phyloP scores from a whole-genome alignment of 2,888 invertebrate species.

The Gymnoscelis rufifasciata region DNA sequence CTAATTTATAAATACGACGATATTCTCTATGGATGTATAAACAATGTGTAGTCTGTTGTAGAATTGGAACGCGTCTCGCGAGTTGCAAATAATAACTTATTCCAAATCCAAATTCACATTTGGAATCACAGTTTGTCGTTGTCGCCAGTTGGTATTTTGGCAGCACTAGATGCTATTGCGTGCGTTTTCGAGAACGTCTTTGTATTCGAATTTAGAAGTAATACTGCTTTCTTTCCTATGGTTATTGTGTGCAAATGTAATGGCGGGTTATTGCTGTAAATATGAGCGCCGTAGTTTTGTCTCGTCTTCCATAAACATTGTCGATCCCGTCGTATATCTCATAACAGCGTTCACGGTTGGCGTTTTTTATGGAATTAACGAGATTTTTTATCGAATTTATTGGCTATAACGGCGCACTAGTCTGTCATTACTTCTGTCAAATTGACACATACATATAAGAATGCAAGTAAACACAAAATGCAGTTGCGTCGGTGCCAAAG shows the following conservation, averaged over 20 bases:
- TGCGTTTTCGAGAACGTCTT: constrained; percentile 66
- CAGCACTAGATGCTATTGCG: constrained; percentile 66
- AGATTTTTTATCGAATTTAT: constrained; percentile 26
- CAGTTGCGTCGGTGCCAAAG: constrained; percentile 39
- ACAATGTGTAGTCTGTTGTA: constrained; percentile 40
- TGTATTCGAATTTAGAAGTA: constrained; percentile 73
- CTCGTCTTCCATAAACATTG: constrained; percentile 27
- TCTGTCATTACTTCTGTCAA: constrained; percentile 16
- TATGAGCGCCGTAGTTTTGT: constrained; percentile 44
- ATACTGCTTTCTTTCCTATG: constrained; percentile 66
- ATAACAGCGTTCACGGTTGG: constrained; percentile 34
- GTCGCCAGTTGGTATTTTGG: constrained; percentile 58
- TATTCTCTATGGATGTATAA: constrained; percentile 49
- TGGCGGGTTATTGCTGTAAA: constrained; percentile 64
- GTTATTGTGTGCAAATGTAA: constrained; percentile 75
- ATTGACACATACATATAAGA: constrained; percentile 41
- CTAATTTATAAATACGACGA: constrained; percentile 69
- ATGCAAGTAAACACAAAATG: constrained; percentile 60
- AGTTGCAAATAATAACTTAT: constrained; percentile 49
- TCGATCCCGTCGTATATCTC: constrained; percentile 22
- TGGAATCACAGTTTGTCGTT: constrained; percentile 66
- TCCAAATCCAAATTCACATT: constrained; percentile 56
- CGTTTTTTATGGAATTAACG: constrained; percentile 35
- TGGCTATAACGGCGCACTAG: constrained; percentile 14
- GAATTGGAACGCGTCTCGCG: constrained; percentile 39